phyloP scores from a whole-genome alignment of 2,797 vertebrate genomes.

The Chelonia mydas region DNA sequence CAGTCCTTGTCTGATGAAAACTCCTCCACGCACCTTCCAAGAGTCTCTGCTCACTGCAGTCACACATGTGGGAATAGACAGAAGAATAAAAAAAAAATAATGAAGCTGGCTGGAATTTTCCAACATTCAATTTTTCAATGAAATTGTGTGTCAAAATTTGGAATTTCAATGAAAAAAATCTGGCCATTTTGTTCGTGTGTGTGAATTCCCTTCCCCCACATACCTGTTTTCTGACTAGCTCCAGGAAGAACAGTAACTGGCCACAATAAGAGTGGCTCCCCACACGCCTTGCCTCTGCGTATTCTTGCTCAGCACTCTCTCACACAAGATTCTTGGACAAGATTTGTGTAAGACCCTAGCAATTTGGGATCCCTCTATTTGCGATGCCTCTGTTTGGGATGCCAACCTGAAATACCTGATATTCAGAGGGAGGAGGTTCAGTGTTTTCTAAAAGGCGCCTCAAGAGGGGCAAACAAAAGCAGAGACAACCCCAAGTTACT shows the following conservation, averaged over 20 bases:
- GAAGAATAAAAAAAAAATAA: background rate
- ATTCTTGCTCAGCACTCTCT: background rate
- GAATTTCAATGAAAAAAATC: background rate
- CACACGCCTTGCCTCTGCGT: background rate
- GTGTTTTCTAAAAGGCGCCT: background rate
- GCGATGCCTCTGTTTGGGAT: background rate
- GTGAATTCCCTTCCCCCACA: background rate
- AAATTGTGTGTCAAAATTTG: background rate
- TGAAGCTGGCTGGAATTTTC: background rate
- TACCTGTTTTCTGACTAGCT: background rate
- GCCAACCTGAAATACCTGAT: background rate
- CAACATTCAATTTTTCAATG: background rate
- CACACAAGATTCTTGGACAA: background rate
- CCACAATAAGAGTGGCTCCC: background rate
- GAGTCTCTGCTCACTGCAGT: background rate
- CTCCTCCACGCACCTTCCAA: background rate
- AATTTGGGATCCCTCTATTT: background rate
- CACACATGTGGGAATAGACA: background rate
- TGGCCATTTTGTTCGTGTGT: background rate
- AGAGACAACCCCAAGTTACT: background rate
- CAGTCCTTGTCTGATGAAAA: background rate
- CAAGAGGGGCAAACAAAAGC: background rate
- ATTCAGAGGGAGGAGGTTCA: background rate
- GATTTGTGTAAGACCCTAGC: background rate
- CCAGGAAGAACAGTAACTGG: background rate